A percentile compares a stretch with the other conserved stretches of the same genome.
Conservation (phyloP, 2,888 invertebrate species). For the Mayetiola destructor region DNA sequence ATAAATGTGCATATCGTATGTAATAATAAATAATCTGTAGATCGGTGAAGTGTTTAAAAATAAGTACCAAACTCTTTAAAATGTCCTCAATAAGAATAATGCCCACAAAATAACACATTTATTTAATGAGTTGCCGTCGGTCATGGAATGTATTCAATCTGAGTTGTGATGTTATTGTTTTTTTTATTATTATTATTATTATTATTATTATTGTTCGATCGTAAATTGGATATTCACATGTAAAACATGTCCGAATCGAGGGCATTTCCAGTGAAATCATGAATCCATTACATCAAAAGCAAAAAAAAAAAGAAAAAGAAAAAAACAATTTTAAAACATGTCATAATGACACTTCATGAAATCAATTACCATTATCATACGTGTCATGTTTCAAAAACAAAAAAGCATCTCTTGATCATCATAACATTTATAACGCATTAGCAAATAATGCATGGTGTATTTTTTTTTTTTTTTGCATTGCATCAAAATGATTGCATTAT, state of each 20-base stretch:
- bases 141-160: not conserved
- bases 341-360: conserved; percentile 8
- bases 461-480: too few species aligned
- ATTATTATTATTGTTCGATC: too few species aligned
- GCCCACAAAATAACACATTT: not conserved
- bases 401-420: not conserved
- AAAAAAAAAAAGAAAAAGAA: too few species aligned
- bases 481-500: not conserved
- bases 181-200: too few species aligned
- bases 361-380: conserved; percentile 1
- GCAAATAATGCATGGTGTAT: not conserved
- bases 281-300: conserved; percentile 8
- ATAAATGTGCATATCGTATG: too few species aligned
- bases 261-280: not conserved
- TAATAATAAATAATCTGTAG: too few species aligned
- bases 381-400: too few species aligned
- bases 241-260: not conserved
- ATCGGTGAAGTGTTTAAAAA: not conserved
- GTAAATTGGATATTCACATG: not conserved
- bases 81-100: conserved; percentile 6
- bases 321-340: conserved; percentile 1
- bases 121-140: not conserved
- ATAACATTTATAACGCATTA: conserved; percentile 12
- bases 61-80: not conserved
- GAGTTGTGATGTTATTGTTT: not conserved